These are phyloP conservation scores for Mionectes macconnelli DNA, from an alignment of 2,113 vertebrate genomes.

Conservation along the genomic window DNA sequence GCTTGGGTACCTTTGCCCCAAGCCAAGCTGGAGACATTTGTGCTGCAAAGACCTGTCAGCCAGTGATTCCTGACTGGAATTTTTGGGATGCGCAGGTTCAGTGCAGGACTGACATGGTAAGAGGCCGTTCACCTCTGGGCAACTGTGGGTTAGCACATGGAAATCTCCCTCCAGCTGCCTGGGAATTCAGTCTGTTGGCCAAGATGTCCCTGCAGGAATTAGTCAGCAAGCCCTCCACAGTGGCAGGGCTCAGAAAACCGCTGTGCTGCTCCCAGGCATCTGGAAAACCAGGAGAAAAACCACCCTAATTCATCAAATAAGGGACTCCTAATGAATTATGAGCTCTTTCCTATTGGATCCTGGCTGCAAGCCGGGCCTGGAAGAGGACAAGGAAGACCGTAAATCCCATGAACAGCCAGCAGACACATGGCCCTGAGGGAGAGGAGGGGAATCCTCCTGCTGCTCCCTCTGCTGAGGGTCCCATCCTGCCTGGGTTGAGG, in stretches of 20 bases:
- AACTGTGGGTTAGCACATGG: not conserved
- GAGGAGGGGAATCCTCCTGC: not conserved
- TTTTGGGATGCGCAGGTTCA: not conserved
- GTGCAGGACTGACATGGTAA: fast-evolving
- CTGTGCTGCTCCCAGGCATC: not conserved
- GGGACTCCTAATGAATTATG: not conserved
- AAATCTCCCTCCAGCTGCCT: not conserved
- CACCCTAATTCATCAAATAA: not conserved
- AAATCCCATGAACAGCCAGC: not conserved
- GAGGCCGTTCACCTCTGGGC: not conserved
- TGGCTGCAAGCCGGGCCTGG: not conserved
- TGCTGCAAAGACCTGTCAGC: not conserved
- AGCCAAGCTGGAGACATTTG: not conserved
- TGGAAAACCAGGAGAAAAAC: not conserved
- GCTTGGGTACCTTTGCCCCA: not conserved
- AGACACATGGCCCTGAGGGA: not conserved
- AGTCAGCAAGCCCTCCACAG: not conserved
- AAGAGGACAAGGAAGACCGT: not conserved
- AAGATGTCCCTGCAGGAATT: not conserved
- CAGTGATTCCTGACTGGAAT: not conserved
- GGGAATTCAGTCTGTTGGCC: not conserved
- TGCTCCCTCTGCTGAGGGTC: not conserved
- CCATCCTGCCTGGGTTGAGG: not conserved
- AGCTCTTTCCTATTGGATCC: not conserved
- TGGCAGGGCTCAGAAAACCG: not conserved